Evolutionary conservation across 2,797 vertebrate genomes (phyloP).

Genomic region (Myoxocephalus aenaeus): DNA sequence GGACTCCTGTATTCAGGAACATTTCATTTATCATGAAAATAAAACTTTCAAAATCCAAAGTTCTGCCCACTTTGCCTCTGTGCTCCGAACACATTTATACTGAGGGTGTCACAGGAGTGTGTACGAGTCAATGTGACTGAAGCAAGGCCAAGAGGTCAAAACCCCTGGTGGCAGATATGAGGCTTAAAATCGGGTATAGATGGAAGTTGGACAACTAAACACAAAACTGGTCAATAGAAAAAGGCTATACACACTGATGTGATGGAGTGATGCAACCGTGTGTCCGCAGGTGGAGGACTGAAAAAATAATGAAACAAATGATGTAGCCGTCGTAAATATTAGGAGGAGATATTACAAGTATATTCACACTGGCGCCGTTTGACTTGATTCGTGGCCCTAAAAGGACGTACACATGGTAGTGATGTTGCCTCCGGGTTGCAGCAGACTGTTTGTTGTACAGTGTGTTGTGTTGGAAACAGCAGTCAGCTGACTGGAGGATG

Average conservation of each 20-base stretch:
- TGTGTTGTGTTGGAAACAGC: constrained; percentile 4
- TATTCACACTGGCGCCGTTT: background rate
- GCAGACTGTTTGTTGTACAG: constrained; percentile 9
- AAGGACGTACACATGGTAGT: background rate
- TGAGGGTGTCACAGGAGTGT: background rate
- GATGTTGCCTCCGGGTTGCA: constrained; percentile 14
- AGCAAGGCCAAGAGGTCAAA: background rate
- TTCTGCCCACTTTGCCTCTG: background rate
- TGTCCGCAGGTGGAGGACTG: background rate
- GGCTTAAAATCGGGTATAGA: background rate
- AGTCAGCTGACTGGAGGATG: constrained; percentile 10
- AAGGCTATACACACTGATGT: background rate
- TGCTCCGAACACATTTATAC: background rate
- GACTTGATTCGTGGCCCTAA: background rate
- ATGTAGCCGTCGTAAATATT: background rate
- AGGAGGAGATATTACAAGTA: background rate
- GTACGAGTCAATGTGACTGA: background rate
- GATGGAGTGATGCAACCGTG: background rate
- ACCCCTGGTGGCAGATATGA: background rate
- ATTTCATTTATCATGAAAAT: background rate
- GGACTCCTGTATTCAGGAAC: background rate
- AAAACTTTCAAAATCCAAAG: background rate
- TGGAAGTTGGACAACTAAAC: background rate
- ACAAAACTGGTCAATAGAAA: background rate
- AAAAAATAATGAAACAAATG: background rate